Percentiles rank a stretch among this genome's conserved stretches.
phyloP scores from a whole-genome alignment of 2,797 vertebrate genomes.

The Spea hammondii region DNA sequence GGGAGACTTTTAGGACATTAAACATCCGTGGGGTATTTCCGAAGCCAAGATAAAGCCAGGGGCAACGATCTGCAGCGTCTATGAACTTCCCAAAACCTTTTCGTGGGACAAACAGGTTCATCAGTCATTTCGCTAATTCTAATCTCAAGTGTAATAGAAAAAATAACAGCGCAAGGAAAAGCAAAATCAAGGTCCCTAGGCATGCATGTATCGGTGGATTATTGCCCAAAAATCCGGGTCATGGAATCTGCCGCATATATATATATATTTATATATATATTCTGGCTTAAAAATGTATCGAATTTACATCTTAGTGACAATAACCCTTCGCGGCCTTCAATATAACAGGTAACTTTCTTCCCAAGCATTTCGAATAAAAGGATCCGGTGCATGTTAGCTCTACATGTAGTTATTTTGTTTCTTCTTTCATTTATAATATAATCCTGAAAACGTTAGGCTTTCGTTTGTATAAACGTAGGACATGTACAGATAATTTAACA shows the following conservation, averaged over 20 bases:
- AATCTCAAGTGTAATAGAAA: neutral
- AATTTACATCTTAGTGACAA: too few species aligned
- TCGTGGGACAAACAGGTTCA: neutral
- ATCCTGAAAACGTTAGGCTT: constrained; percentile 22
- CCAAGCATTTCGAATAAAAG: neutral
- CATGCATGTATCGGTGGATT: too few species aligned
- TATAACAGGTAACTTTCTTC: too few species aligned
- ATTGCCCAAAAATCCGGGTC: too few species aligned
- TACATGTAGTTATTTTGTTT: neutral
- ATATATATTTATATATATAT: too few species aligned
- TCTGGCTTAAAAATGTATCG: too few species aligned
- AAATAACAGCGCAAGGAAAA: neutral
- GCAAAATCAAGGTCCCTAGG: too few species aligned
- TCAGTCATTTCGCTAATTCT: neutral
- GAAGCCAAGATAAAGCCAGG: constrained; percentile 5
- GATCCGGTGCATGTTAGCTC: neutral
- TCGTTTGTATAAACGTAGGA: constrained; percentile 39
- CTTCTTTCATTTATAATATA: constrained; percentile 12
- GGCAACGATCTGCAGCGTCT: neutral
- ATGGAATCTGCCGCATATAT: too few species aligned
- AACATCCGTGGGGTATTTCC: neutral
- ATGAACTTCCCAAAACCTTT: neutral
- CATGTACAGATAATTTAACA: constrained; percentile 45
- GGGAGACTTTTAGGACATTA: constrained; percentile 21
- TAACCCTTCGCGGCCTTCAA: too few species aligned